Evolutionary conservation across 2,797 vertebrate genomes (phyloP), one percentile per base, ranked within the genome.

Genomic region (Carapus acus): DNA sequence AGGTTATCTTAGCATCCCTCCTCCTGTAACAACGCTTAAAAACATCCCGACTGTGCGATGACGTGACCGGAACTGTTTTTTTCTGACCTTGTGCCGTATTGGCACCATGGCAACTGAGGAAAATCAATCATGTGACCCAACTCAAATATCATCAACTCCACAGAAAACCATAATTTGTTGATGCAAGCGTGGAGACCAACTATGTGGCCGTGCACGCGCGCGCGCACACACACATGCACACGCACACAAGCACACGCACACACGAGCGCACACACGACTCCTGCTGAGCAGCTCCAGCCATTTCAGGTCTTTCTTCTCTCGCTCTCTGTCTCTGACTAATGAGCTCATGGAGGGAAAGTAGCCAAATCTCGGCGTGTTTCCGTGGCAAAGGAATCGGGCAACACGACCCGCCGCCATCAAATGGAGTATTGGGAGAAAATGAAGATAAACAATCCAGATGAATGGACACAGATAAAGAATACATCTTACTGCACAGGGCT

Each of bases 341-440:
- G 69, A 73, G 69, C 63, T 62, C 68, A 62, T 62, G 62, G 64
- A 62, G 53, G 64, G 52, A 75, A 43, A 64, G 65, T 67, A 62
- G 60, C 18, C 44, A 54, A 67, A 67, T 67, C 67, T 51, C 66
- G 52, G 58, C 55, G 67, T 36, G 51, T 67, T 34, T 58, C 58
- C 27, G 44, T 37, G 43, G 41, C 56, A 50, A 50, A 53, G 42
- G 49, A 59, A 60, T 59, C 18, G 44, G 18, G 24, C 40, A 53
- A 49, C 38, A 33, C 31, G 4, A 33, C 3, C 31, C 14, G 9
- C n/a, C n/a, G n/a, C n/a, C n/a, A n/a, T n/a, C n/a, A n/a, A n/a
- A n/a, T n/a, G n/a, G n/a, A n/a, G n/a, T n/a, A n/a, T n/a, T n/a
- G n/a, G n/a, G n/a, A n/a, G n/a, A n/a, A n/a, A n/a, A n/a, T n/a